phyloP scores from a whole-genome alignment of 2,113 vertebrate species.

The western clawed frog (Xenopus tropicalis) region DNA sequence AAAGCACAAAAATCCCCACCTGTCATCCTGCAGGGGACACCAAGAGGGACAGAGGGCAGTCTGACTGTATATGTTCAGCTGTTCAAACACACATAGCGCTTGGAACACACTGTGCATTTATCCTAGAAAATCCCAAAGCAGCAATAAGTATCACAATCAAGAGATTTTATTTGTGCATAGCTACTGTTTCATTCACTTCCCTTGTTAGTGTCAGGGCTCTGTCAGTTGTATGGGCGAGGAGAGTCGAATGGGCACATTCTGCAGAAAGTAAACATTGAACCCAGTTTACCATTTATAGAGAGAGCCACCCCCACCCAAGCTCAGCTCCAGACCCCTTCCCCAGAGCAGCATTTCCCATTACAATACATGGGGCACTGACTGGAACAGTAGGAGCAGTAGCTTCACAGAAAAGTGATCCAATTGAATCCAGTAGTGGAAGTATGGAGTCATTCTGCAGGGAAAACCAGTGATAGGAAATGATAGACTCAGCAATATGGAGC shows the following conservation, averaged over 20 bases:
- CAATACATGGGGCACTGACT: neutral
- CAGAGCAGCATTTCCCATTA: neutral
- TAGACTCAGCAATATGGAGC: neutral
- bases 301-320: neutral
- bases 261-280: conserved; percentile 26
- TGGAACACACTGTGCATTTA: too few relatives aligned
- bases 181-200: too few relatives aligned
- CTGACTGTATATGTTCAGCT: neutral
- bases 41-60: too few relatives aligned
- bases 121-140: too few relatives aligned
- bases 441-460: neutral
- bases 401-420: too few relatives aligned
- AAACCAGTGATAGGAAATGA: neutral
- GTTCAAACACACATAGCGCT: too few relatives aligned
- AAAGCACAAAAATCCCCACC: too few relatives aligned
- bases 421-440: neutral
- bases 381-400: neutral
- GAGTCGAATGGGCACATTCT: neutral
- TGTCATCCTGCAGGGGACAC: too few relatives aligned
- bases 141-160: too few relatives aligned
- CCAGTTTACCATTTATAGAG: conserved; percentile 40
- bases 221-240: neutral
- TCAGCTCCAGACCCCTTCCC: neutral
- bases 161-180: too few relatives aligned
- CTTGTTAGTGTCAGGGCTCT: too few relatives aligned